These are phyloP conservation scores for Apodemia hepburni DNA, from an alignment of 2,888 invertebrate species.

Conservation along the genomic window DNA sequence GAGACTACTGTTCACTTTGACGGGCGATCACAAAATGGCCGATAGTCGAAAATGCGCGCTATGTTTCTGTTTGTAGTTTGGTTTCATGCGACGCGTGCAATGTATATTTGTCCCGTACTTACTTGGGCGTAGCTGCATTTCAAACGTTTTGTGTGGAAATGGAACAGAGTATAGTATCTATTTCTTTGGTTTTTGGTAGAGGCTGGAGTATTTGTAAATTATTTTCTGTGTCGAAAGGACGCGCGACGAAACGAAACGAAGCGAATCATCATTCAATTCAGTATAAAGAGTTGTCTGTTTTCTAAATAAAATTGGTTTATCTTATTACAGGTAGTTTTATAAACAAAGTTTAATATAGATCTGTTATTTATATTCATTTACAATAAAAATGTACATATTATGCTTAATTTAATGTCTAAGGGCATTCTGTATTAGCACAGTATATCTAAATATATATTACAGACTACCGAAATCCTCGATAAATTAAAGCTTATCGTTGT, in stretches of 20 bases:
- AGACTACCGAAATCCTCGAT: too few relatives aligned
- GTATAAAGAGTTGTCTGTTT: too few relatives aligned
- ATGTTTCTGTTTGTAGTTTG: too few relatives aligned
- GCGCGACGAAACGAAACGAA: not conserved
- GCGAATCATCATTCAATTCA: too few relatives aligned
- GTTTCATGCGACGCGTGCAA: not conserved
- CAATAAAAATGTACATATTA: too few relatives aligned
- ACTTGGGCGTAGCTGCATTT: not conserved
- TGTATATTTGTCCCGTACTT: not conserved
- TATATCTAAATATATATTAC: too few relatives aligned
- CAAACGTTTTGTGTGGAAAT: not conserved
- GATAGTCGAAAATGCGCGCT: not conserved
- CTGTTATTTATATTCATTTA: too few relatives aligned
- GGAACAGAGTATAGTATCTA: not conserved
- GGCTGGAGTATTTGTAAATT: not conserved
- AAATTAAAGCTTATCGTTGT: too few relatives aligned
- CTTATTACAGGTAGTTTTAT: not conserved
- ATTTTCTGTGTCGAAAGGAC: not conserved
- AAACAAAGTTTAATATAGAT: too few relatives aligned
- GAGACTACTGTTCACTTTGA: constrained; percentile 1
- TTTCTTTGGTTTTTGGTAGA: not conserved
- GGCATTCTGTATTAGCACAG: too few relatives aligned
- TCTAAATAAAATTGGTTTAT: not conserved
- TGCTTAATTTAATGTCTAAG: too few relatives aligned
- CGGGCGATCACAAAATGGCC: not conserved